Evolutionary conservation across 2,888 invertebrate genomes (phyloP), one percentile per base, ranked within the genome.

Genomic region (Cephalotes varians): DNA sequence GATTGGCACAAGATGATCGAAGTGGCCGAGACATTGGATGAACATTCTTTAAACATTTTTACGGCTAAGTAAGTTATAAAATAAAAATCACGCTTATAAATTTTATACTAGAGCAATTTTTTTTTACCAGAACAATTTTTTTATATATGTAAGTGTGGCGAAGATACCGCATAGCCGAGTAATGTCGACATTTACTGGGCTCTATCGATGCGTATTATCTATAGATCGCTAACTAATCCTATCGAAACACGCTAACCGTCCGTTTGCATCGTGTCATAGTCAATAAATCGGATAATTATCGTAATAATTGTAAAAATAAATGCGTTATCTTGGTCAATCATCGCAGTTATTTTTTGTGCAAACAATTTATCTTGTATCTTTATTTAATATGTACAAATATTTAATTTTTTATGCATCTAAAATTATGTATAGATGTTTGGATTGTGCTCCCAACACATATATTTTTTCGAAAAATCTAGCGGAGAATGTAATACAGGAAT

Each of bases 381-480:
- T n/a, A n/a, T n/a, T n/a, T 10, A 4, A 21, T 28, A 37, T 34
- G 7, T 34, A 1, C 10, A 10, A n/a, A 62, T 58, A 18, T 28
- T 28, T 18, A 40, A n/a, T 25, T 64, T 5, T n/a, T 18, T 4
- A 6, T 47, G 12, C 1, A 12, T 18, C 6, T 34, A 1, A 15
- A 40, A n/a, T 56, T 21, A 31, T 73, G 54, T 58, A 15, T 92
- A 97, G 97, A 87, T 95, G 94, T 82, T 93, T 97, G 5, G 96
- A 95, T 6, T 95, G 95, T 21, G 96, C 97, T 49, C 98, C 98
- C 0, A 99, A 99, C 92, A 98, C 98, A 0, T 99, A 99, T 92
- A 98, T 98, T 0, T 98, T 98, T 93, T 97, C 98, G 0, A 99
- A 99, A 94, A 97, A 97, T 81, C 93, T 99, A 86, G 98, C 98